Conservation (phyloP, 2,888 invertebrate species). For the Cephus rjabovi region DNA sequence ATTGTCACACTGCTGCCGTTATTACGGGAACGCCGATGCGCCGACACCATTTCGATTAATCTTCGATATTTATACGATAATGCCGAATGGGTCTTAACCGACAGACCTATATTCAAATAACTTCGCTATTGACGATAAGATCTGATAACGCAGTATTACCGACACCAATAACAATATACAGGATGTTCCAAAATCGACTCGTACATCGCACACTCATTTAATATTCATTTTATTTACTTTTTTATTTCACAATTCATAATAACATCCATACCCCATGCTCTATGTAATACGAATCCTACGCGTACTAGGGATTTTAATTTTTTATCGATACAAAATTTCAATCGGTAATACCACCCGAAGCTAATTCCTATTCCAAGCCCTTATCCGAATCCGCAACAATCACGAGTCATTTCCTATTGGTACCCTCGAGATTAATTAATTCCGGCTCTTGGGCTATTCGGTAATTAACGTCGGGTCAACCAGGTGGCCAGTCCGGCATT, state of each 20-base stretch:
- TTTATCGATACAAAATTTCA: background rate
- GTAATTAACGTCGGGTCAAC: conserved; percentile 15
- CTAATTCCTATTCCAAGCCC: background rate
- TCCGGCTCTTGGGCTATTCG: conserved; percentile 13
- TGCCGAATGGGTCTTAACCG: background rate
- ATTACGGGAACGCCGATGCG: conserved; percentile 17
- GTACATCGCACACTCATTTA: fast-evolving
- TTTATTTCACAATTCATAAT: background rate
- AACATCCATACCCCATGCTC: background rate
- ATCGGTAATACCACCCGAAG: background rate
- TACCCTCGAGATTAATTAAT: conserved; percentile 14
- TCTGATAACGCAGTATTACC: background rate
- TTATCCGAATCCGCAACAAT: background rate
- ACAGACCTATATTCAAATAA: background rate
- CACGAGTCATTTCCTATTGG: background rate
- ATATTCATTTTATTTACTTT: background rate
- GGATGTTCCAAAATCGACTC: background rate
- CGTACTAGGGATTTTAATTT: background rate
- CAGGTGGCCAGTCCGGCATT: conserved; percentile 12
- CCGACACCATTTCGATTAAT: background rate
- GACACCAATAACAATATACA: background rate
- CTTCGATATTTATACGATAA: background rate
- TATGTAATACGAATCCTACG: background rate
- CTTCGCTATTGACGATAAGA: background rate
- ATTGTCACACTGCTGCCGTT: conserved; percentile 32